Evolutionary conservation across 1,140 invertebrate genomes (phyloP).

Genomic region (Lasaia peninsularis): DNA sequence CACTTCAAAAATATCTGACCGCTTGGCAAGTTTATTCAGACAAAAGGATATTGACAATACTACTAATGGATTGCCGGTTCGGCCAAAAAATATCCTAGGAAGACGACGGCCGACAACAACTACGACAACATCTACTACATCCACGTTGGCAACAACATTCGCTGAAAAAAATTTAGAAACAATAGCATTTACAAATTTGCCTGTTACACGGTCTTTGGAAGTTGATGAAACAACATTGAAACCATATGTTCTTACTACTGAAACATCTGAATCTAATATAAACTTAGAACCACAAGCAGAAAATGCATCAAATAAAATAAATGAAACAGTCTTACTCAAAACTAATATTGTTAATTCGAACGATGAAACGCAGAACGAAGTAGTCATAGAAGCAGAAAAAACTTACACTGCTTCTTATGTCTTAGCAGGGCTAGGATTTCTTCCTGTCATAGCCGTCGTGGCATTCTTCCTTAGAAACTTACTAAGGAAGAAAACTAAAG

Average conservation of each 20-base stretch:
- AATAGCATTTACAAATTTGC: constrained; percentile 20
- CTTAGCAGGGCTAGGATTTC: constrained; percentile 78
- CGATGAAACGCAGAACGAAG: constrained; percentile 52
- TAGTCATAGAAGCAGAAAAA: constrained; percentile 77
- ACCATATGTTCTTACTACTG: constrained; percentile 48
- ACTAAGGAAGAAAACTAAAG: constrained; percentile 77
- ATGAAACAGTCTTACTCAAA: constrained; percentile 25
- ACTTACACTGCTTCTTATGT: constrained; percentile 79
- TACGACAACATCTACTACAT: constrained; percentile 42
- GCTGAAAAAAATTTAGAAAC: neutral
- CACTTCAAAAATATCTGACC: constrained; percentile 50
- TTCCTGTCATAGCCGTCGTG: constrained; percentile 78
- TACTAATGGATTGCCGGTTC: constrained; percentile 38
- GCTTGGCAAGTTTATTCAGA: constrained; percentile 43
- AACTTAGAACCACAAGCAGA: constrained; percentile 30
- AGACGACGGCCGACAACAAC: constrained; percentile 62
- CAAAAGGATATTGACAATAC: constrained; percentile 45
- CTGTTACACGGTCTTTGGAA: constrained; percentile 28
- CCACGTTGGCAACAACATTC: constrained; percentile 19
- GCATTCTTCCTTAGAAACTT: constrained; percentile 77
- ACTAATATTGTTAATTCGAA: constrained; percentile 37
- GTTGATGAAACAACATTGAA: constrained; percentile 35
- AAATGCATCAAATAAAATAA: constrained; percentile 24
- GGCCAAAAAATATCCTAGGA: constrained; percentile 66
- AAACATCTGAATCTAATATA: constrained; percentile 50